These are phyloP conservation scores for Parauchenoglanis ngamensis DNA, from an alignment of 2,797 vertebrate species.

Conservation along the genomic window DNA sequence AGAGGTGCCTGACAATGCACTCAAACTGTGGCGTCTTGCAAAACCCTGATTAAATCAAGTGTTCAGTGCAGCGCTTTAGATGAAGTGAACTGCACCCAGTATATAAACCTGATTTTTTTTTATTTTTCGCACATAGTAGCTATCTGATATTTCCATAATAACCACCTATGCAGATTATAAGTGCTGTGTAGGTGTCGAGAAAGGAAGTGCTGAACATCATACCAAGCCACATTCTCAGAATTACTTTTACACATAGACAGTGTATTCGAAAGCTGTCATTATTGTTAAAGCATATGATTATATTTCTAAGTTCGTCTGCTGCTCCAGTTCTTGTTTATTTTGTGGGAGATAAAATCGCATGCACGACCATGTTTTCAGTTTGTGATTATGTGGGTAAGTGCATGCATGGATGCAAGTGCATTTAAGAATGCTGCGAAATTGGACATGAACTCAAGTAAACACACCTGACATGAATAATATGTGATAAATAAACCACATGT, in stretches of 20 bases:
- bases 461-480: background rate
- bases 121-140: background rate
- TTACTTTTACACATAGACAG: background rate
- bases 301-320: background rate
- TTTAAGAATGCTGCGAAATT: background rate
- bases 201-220: background rate
- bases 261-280: background rate
- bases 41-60: slow-evolving; percentile 35
- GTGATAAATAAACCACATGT: background rate
- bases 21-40: background rate
- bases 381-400: background rate
- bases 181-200: slow-evolving; percentile 18
- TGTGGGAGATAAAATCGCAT: background rate
- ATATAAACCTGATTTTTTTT: background rate
- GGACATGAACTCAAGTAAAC: background rate
- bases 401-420: background rate
- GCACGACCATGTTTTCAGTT: background rate
- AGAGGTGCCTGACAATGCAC: background rate
- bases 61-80: background rate
- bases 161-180: slow-evolving; percentile 19
- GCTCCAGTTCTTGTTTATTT: slow-evolving; percentile 8
- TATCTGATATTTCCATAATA: slow-evolving; percentile 37
- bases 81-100: slow-evolving; percentile 7
- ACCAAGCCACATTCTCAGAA: background rate
- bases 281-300: background rate